Percentiles rank a stretch among this genome's conserved stretches.
phyloP scores from a whole-genome alignment of 2,113 vertebrate species.

The Leucoraja erinaceus region DNA sequence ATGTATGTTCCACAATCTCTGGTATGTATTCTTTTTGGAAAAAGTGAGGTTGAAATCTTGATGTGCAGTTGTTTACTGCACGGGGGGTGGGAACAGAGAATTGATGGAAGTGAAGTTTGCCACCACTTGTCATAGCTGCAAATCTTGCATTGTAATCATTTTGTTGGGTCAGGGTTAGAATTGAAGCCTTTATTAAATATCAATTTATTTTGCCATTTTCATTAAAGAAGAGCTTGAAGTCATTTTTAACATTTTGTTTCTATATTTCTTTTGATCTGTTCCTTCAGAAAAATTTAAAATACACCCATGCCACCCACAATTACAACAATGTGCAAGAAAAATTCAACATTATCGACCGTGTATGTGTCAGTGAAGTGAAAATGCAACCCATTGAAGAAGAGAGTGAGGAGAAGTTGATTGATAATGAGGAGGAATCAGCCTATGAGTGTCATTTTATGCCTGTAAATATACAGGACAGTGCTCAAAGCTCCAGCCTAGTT shows the following conservation, averaged over 20 bases:
- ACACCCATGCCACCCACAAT: no score
- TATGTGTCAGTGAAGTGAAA: neutral
- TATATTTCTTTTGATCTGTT: neutral
- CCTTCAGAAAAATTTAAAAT: slow-evolving; percentile 8
- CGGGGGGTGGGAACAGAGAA: no score
- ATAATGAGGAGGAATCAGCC: neutral
- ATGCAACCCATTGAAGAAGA: slow-evolving; percentile 3
- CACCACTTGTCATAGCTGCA: neutral
- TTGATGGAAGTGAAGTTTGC: neutral
- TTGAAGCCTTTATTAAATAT: neutral
- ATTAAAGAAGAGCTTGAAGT: neutral
- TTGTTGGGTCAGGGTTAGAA: neutral
- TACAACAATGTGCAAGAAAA: neutral
- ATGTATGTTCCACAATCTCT: slow-evolving; percentile 14
- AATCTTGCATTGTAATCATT: neutral
- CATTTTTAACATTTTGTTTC: neutral
- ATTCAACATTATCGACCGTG: neutral
- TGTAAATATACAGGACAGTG: neutral
- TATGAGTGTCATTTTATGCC: neutral
- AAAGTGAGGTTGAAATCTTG: neutral
- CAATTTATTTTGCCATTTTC: neutral
- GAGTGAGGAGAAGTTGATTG: neutral
- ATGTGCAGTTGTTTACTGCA: neutral
- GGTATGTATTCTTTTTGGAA: neutral
- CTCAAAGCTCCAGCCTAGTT: neutral